These are phyloP conservation scores for Euura lappo DNA, from an alignment of 1,140 invertebrate genomes.

Conservation along the genomic window DNA sequence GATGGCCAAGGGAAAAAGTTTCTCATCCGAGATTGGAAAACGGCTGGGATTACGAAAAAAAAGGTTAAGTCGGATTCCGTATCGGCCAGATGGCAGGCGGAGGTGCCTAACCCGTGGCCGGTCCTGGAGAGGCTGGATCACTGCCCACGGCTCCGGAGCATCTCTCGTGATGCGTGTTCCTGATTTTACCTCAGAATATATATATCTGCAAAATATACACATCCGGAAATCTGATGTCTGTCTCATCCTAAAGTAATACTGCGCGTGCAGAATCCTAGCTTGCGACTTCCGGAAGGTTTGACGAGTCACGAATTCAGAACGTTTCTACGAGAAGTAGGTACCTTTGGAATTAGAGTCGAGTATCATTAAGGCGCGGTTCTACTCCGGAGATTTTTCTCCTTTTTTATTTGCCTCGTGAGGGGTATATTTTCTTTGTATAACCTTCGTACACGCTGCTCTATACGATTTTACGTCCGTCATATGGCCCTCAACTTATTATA, in stretches of 20 bases:
- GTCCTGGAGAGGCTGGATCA: not conserved
- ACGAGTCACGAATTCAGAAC: not conserved
- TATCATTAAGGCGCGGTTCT: not conserved
- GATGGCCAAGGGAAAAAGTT: constrained; percentile 34
- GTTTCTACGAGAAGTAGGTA: not conserved
- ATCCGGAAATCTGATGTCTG: not conserved
- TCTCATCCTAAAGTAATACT: not conserved
- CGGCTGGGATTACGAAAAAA: constrained; percentile 43
- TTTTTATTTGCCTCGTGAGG: not conserved
- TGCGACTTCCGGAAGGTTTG: no score
- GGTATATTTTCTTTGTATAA: not conserved
- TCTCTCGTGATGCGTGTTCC: not conserved
- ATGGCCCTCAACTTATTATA: constrained; percentile 4
- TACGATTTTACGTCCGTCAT: not conserved
- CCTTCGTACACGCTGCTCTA: not conserved
- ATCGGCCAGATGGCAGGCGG: constrained; percentile 54
- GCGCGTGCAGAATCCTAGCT: no score
- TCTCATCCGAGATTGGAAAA: constrained; percentile 51
- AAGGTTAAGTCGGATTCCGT: constrained; percentile 45
- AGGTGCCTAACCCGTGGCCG: constrained; percentile 8
- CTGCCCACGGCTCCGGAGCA: not conserved
- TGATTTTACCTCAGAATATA: no score
- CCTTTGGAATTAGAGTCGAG: not conserved
- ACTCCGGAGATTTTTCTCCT: not conserved
- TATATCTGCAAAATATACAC: not conserved